phyloP scores from a whole-genome alignment of 1,140 invertebrate genomes.

The Conus betulinus region DNA sequence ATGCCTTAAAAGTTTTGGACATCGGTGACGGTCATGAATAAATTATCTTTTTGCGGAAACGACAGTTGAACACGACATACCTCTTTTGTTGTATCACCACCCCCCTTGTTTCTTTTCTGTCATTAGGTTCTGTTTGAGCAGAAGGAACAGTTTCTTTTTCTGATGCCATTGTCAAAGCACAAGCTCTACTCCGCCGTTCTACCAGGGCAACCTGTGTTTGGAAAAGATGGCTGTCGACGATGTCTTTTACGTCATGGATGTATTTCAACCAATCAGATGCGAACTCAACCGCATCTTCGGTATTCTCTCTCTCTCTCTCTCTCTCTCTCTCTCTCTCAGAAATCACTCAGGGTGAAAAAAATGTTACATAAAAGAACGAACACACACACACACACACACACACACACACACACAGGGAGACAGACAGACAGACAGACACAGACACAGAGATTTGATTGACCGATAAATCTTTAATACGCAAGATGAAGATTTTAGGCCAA shows the following conservation, averaged over 20 bases:
- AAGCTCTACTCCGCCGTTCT: no score
- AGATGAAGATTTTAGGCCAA: no score
- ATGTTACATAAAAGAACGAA: no score
- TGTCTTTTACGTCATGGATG: background rate
- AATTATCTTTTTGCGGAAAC: background rate
- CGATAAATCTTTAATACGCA: no score
- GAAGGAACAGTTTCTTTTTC: background rate
- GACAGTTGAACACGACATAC: background rate
- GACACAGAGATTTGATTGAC: background rate
- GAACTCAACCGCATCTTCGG: background rate
- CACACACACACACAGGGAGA: background rate
- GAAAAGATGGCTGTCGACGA: conserved; percentile 24
- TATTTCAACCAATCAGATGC: conserved; percentile 3
- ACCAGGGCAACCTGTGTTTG: background rate
- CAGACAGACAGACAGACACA: conserved; percentile 3
- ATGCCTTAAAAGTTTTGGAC: no score
- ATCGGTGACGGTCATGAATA: background rate
- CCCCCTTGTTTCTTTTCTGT: conserved; percentile 7
- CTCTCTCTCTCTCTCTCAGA: no score
- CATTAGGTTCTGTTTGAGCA: background rate
- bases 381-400: conserved; percentile 4
- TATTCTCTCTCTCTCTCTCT: no score
- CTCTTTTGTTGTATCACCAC: conserved; percentile 20
- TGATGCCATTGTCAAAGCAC: conserved; percentile 13
- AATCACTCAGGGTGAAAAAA: no score